Conservation (phyloP, 2,888 invertebrate genomes). For the Mesodorylaimus sp. region DNA sequence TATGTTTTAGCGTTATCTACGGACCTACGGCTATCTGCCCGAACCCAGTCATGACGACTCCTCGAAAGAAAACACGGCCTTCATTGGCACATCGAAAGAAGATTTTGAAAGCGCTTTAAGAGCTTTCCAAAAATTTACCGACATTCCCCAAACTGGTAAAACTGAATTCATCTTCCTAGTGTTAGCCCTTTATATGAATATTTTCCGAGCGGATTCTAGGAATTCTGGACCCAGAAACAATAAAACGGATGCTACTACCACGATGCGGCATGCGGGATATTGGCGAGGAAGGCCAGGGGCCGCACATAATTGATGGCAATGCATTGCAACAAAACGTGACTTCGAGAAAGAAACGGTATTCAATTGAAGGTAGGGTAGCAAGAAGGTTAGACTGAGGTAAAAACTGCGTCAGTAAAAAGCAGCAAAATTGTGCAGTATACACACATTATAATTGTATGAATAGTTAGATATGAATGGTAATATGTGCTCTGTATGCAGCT, state of each 20-base stretch:
- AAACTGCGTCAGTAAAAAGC: too few species aligned
- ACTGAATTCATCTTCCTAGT: background rate
- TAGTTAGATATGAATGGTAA: too few species aligned
- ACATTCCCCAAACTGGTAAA: conserved; percentile 9
- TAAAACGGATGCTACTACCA: conserved; percentile 2
- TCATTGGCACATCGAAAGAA: too few species aligned
- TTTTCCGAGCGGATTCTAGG: background rate
- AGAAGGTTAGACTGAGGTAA: too few species aligned
- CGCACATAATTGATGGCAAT: background rate
- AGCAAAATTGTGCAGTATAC: too few species aligned
- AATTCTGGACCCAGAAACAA: background rate
- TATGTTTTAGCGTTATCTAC: too few species aligned
- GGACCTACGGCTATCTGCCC: too few species aligned
- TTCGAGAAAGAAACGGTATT: conserved; percentile 14
- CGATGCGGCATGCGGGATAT: conserved; percentile 10
- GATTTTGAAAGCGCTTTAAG: background rate
- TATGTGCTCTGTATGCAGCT: too few species aligned
- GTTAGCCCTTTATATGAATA: background rate
- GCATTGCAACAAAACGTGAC: background rate
- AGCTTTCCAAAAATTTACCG: conserved; percentile 8
- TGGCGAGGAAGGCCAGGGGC: conserved; percentile 7
- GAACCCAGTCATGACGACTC: too few species aligned
- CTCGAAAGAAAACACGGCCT: too few species aligned
- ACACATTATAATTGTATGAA: too few species aligned
- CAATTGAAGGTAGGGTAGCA: conserved; percentile 16